Base-by-base conservation (phyloP, 2,888 invertebrate genomes). In the Clanis bilineata region DNA sequence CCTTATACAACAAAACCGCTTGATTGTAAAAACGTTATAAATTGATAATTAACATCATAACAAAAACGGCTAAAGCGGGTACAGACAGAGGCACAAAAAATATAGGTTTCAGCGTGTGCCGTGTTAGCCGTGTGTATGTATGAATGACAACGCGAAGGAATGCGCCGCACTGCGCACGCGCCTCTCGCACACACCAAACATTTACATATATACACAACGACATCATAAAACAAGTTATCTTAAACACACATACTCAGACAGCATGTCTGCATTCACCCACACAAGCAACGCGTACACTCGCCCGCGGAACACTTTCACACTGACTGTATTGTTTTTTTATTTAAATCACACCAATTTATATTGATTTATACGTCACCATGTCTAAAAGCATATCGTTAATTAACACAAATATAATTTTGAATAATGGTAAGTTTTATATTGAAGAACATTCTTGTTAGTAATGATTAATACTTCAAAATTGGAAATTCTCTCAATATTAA, bases 161-260 rank as follows among this genome's bases (percentile, higher is more conserved):
- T 89, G 89, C 76, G 81, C 77, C 86, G 88, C 88, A 87, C 76
- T 80, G 77, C 86, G 88, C 88, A 87, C 89, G 88, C 88, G 88
- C 76, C 80, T 80, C 76, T 70, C 74, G 69, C 75, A 73, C 72
- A 72, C 70, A 68, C 73, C 66, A 64, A 66, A 64, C 64, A 74
- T 71, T 71, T 68, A 72, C 73, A 66, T 70, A 56, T 44, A 62
- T 63, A 66, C 62, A 67, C 72, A 67, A 72, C 66, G 60, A 59
- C 55, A 68, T 63, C 67, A 69, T 68, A 69, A 81, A 88, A 88
- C 88, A 76, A 85, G 88, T 85, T 85, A 80, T 81, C 79, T 74
- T 71, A 76, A 70, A 69, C 77, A 77, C 74, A 76, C 76, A 73
- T 66, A 66, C 67, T 62, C 67, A 63, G 58, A 59, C 65, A 61